Percentiles rank a stretch among this genome's conserved stretches.
These are phyloP conservation scores for Sitodiplosis mosellana DNA, from an alignment of 1,140 invertebrate genomes.

Conservation along the genomic window DNA sequence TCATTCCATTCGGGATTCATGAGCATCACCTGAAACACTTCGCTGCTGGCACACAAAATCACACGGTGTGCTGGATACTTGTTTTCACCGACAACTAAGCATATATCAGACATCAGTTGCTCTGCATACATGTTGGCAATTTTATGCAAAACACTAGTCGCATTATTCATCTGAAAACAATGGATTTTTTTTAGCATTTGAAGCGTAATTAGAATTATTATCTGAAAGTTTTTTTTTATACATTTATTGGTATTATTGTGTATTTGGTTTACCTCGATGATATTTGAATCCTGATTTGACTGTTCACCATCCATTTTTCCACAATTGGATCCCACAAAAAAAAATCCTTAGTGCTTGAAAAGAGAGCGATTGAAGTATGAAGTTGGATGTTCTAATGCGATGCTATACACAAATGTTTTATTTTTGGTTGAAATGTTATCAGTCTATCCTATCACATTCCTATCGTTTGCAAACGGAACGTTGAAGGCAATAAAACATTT, in stretches of 20 bases:
- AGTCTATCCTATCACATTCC: no score
- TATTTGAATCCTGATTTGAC: slow-evolving; percentile 6
- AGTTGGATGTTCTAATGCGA: no score
- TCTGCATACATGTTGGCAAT: slow-evolving; percentile 68
- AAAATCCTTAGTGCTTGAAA: no score
- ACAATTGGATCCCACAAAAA: no score
- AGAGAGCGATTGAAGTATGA: no score
- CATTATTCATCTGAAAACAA: slow-evolving; percentile 54
- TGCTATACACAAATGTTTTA: no score
- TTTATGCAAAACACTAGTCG: slow-evolving; percentile 54
- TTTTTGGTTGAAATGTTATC: no score
- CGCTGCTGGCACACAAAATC: slow-evolving; percentile 84
- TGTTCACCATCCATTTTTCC: slow-evolving; percentile 1
- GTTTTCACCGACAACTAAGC: slow-evolving; percentile 55
- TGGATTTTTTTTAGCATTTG: not conserved
- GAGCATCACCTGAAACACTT: slow-evolving; percentile 92
- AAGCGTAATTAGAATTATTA: not conserved
- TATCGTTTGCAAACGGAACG: no score
- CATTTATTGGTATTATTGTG: no score
- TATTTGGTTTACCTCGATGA: slow-evolving; percentile 9
- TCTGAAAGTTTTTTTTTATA: no score
- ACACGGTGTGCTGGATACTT: slow-evolving; percentile 77
- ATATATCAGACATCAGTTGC: slow-evolving; percentile 70
- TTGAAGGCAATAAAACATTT: no score
- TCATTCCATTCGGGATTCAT: slow-evolving; percentile 88